Conservation (phyloP, 2,113 vertebrate genomes). For the Candoia aspera region DNA sequence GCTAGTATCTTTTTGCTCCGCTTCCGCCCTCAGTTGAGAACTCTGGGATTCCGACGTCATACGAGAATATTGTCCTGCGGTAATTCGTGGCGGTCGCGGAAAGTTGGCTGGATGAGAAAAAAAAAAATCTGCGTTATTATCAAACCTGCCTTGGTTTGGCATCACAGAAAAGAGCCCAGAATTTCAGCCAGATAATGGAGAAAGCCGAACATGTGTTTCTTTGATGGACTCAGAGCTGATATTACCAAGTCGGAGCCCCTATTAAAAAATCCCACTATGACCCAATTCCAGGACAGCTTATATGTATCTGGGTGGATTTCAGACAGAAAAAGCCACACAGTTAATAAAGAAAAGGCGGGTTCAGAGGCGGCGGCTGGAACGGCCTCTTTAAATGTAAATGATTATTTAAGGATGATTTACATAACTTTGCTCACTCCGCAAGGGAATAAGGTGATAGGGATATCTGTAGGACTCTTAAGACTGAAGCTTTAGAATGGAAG, state of each 20-base stretch:
- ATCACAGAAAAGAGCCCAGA: neutral
- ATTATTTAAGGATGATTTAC: neutral
- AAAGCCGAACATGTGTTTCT: too few species aligned
- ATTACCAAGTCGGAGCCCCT: neutral
- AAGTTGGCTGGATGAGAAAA: neutral
- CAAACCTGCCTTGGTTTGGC: neutral
- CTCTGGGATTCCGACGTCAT: neutral
- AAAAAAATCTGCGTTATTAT: too few species aligned
- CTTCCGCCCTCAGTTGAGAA: neutral
- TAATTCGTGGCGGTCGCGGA: neutral
- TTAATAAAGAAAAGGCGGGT: neutral
- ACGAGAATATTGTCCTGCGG: neutral
- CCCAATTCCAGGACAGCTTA: neutral
- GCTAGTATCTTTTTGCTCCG: neutral
- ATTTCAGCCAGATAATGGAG: neutral
- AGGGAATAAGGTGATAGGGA: neutral
- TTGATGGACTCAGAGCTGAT: too few species aligned
- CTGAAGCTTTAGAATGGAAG: neutral
- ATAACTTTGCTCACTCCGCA: neutral
- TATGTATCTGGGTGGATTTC: neutral
- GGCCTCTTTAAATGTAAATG: neutral
- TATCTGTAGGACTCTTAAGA: neutral
- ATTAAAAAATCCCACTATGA: neutral
- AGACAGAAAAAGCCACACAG: neutral
- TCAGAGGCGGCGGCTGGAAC: neutral